A percentile compares a stretch with the other conserved stretches of the same genome.
These are phyloP conservation scores for Penaeus indicus DNA, from an alignment of 1,140 invertebrate species.

Conservation along the genomic window DNA sequence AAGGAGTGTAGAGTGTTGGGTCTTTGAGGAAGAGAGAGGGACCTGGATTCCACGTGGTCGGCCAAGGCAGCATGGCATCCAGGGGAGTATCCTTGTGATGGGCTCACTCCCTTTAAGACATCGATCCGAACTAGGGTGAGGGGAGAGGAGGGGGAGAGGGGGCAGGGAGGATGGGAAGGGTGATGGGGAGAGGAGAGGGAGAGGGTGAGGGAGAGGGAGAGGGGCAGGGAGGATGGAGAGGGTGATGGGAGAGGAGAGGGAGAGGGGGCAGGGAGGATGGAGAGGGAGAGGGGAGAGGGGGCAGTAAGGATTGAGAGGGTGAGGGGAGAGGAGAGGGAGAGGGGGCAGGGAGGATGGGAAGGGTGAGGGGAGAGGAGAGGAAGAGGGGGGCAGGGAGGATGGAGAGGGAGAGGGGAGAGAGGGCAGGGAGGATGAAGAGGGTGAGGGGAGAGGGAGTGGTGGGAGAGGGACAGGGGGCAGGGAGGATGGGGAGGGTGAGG, in stretches of 20 bases:
- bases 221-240: no score
- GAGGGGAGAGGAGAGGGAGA: no score
- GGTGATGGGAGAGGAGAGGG: constrained; percentile 2
- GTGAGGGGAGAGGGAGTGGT: no score
- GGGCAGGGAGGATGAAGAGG: no score
- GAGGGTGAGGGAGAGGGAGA: constrained; percentile 32
- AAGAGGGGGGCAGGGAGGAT: no score
- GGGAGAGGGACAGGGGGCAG: no score
- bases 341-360: no score
- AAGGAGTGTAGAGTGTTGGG: no score
- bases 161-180: constrained; percentile 27
- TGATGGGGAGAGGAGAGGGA: constrained; percentile 33
- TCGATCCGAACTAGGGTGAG: constrained; percentile 46
- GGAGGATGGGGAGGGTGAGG: no score
- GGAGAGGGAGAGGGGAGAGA: no score
- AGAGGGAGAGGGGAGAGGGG: no score
- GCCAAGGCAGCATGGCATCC: constrained; percentile 33
- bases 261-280: background rate
- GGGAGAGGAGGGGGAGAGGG: constrained; percentile 34
- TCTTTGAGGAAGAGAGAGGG: background rate
- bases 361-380: no score
- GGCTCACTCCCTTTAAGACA: constrained; percentile 53
- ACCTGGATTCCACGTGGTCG: constrained; percentile 25
- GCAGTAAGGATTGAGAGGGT: fast-evolving
- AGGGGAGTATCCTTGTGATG: constrained; percentile 35